Evolutionary conservation across 2,888 invertebrate genomes (phyloP), one percentile per base, ranked within the genome.

Genomic region (Drosophila meridionalis): DNA sequence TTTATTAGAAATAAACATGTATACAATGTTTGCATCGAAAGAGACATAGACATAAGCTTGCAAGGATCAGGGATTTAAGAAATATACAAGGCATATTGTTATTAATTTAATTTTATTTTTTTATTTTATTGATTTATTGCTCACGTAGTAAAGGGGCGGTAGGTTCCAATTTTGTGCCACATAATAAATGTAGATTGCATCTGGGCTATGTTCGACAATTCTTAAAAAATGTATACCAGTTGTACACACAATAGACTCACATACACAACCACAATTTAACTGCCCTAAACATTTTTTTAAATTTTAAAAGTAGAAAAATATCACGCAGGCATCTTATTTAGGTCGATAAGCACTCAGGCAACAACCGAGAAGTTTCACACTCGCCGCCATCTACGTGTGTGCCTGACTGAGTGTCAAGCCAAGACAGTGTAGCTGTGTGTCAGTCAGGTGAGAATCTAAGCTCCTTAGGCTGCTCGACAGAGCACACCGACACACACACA

Each of bases 331-430:
- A 74, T 63, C 71, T 60, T 75, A 85, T 85, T 83, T 83, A 72
- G 85, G 89, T 86, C 89, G 77, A 84, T 79, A 79, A 87, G 87
- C 84, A 89, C 85, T 85, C 84, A 85, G 84, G 71, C 82, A 69
- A 75, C 71, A 72, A 61, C 64, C 58, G 64, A 73, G 65, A 69
- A 64, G 69, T 73, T 76, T 60, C 56, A 56, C 61, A 67, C 57
- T 68, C 50, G 52, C 38, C 50, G 61, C 59, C 53, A 56, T 34
- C 56, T 57, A 38, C 42, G 62, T 38, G 57, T 52, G 47, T 66
- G 11, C 3, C n/a, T 43, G 42, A 20, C 20, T 20, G 20, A 20
- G 20, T 20, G 20, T 20, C 20, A 20, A 20, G 20, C 20, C 20
- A 20, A 20, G 20, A 20, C 20, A 20, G 20, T 20, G 20, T 20